Percentiles rank a stretch among this genome's conserved stretches.
These are phyloP conservation scores for Cotesia glomerata DNA, from an alignment of 1,140 invertebrate genomes.

Conservation along the genomic window DNA sequence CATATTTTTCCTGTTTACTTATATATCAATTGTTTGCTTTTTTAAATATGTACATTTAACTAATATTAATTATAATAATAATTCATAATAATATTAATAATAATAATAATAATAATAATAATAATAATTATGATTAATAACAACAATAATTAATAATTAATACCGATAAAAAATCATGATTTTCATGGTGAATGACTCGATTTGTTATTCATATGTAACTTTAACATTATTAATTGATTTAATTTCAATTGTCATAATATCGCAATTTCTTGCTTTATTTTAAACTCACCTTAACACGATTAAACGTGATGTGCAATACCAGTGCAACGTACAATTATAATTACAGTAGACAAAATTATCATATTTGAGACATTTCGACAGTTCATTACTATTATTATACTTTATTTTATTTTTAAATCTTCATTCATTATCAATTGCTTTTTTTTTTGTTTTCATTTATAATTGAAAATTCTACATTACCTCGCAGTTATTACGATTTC, in stretches of 20 bases:
- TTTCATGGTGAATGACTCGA: conserved; percentile 54
- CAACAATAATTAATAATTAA: conserved; percentile 59
- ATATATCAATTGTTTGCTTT: conserved; percentile 41
- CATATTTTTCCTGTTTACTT: conserved; percentile 40
- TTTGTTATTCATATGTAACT: conserved; percentile 33
- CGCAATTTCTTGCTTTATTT: conserved; percentile 10
- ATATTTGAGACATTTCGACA: conserved; percentile 2
- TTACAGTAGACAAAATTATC: conserved; percentile 5
- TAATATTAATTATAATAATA: conserved; percentile 24
- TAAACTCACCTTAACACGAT: background rate
- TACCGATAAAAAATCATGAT: conserved; percentile 62
- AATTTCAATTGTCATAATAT: conserved; percentile 18
- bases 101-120: no score
- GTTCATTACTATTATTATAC: background rate
- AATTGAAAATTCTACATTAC: no score
- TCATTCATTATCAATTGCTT: background rate
- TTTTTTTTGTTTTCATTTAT: background rate
- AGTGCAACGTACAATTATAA: background rate
- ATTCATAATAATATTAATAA: no score
- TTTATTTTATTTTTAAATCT: background rate
- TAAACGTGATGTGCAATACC: background rate
- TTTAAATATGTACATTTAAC: conserved; percentile 60
- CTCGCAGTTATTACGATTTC: no score
- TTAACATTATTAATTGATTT: conserved; percentile 25
- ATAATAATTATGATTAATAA: conserved; percentile 63